phyloP scores from a whole-genome alignment of 1,140 invertebrate genomes.

The roundworm (Caenorhabditis elegans) region WBcel235 BX284604.4:5613501-5614000 shows the following conservation, averaged over 20 bases:
- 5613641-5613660: neutral
- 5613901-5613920: neutral
- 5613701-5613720: neutral
- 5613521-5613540: neutral
- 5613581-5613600: neutral
- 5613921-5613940: neutral
- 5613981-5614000: neutral
- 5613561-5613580: neutral
- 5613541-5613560: constrained; percentile 6
- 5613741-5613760: neutral
- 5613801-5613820: constrained; percentile 15
- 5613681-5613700: neutral
- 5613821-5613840: neutral
- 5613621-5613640: neutral
- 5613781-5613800: neutral
- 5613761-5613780: neutral
- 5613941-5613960: constrained; percentile 4
- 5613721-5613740: neutral
- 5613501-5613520: constrained; percentile 6
- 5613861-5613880: neutral
- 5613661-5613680: constrained; percentile 4
- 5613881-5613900: neutral
- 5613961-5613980: neutral
- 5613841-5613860: neutral
- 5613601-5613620: neutral